Conservation (phyloP, 2,797 vertebrate species). For the Diplodus sargus region DNA sequence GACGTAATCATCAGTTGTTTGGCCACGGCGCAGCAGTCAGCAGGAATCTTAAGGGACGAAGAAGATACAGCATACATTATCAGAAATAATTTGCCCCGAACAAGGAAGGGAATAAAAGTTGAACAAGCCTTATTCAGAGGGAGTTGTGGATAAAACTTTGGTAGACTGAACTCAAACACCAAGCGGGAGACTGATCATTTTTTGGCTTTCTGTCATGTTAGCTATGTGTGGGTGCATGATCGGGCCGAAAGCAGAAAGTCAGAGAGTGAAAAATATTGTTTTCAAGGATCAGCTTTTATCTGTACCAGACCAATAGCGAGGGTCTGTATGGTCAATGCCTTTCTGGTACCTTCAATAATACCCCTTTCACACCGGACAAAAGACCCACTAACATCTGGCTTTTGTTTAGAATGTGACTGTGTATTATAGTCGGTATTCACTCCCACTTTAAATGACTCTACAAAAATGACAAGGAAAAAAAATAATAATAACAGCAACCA, state of each 20-base stretch:
- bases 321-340: too few species aligned
- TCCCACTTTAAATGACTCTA: too few species aligned
- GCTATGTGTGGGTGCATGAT: neutral
- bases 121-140: neutral
- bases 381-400: too few species aligned
- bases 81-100: neutral
- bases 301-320: too few species aligned
- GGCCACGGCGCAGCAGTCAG: constrained; percentile 86
- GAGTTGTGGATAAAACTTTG: neutral
- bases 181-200: neutral
- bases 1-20: constrained; percentile 86
- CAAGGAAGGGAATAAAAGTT: neutral
- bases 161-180: neutral
- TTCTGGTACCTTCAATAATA: neutral
- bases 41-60: constrained; percentile 84
- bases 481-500: too few species aligned
- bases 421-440: too few species aligned
- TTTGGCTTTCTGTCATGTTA: neutral
- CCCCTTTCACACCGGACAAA: too few species aligned
- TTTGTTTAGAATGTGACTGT: too few species aligned
- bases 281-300: too few species aligned
- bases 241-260: neutral
- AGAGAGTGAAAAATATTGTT: neutral
- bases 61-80: neutral
- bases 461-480: too few species aligned